Evolutionary conservation across 2,888 invertebrate genomes (phyloP), one percentile per base, ranked within the genome.

Genomic region (Drosophila sordidapex): DNA sequence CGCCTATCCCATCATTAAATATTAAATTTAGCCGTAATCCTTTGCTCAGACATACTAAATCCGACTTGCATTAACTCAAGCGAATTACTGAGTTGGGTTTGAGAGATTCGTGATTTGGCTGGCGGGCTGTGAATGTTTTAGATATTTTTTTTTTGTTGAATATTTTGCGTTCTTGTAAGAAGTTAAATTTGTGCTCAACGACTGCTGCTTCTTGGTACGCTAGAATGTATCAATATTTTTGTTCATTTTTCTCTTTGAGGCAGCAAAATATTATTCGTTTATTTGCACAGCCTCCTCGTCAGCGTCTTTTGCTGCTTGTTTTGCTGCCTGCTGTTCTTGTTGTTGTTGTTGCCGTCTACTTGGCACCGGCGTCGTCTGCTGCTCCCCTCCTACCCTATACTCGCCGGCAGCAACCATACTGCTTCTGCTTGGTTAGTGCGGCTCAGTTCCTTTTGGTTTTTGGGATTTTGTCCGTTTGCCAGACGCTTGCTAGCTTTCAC

Each of bases 181-280:
- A 40, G 68, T 25, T 62, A 31, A 58, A 52, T 57, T 57, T 63
- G 33, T 27, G 25, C n/a, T 52, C 51, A 40, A 38, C 35, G 27
- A 15, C 31, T 43, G 27, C 38, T 61, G 51, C 40, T 38, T 40
- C 68, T 67, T 48, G 67, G 49, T 49, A 18, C 29, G 33, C 43
- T 43, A 29, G 46, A 46, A 46, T 46, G 46, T 46, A 46, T 46
- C 21, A 36, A 52, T 58, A 40, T 25, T 27, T 51, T 35, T 51
- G 31, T 46, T 49, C 48, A 27, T 52, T 61, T 29, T 64, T 43
- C 70, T 71, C 74, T 81, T 79, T 76, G 76, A 83, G 83, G 74
- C 73, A 62, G n/a, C 73, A 73, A 80, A 83, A 83, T 83, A 89
- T 89, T 84, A 75, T 87, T 83, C 89, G 83, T 77, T 83, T 89